A percentile compares a stretch with the other conserved stretches of the same genome.
phyloP scores from a whole-genome alignment of 2,888 invertebrate species.

The Zaprionus obscuricornis region DNA sequence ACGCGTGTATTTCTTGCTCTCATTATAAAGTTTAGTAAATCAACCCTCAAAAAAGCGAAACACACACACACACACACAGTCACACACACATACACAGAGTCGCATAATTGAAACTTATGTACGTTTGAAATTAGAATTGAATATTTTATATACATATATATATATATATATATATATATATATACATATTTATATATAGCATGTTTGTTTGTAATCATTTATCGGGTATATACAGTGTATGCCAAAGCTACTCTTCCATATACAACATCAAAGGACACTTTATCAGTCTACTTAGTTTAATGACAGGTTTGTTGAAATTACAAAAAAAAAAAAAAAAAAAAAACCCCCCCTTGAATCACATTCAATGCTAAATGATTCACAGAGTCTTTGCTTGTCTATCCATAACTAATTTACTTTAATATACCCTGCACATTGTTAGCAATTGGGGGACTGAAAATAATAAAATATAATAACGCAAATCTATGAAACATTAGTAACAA shows the following conservation, averaged over 20 bases:
- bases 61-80: constrained; percentile 19
- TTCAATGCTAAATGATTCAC: no score
- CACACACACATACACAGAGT: constrained; percentile 10
- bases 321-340: neutral
- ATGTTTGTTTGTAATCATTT: no score
- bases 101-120: constrained; percentile 50
- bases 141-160: constrained; percentile 36
- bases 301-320: constrained; percentile 12
- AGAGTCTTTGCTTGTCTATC: no score
- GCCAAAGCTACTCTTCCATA: neutral
- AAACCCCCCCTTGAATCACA: no score
- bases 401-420: no score
- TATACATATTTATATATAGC: no score
- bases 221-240: no score
- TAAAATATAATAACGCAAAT: no score
- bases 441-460: no score
- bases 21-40: constrained; percentile 66
- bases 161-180: no score
- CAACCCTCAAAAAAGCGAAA: constrained; percentile 39
- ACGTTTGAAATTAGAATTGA: constrained; percentile 50
- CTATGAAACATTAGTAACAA: no score
- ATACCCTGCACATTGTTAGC: no score
- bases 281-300: constrained; percentile 36
- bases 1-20: constrained; percentile 76
- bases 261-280: constrained; percentile 43